These are phyloP conservation scores for Sphenodon punctatus DNA, from an alignment of 2,797 vertebrate genomes.

Conservation along the genomic window DNA sequence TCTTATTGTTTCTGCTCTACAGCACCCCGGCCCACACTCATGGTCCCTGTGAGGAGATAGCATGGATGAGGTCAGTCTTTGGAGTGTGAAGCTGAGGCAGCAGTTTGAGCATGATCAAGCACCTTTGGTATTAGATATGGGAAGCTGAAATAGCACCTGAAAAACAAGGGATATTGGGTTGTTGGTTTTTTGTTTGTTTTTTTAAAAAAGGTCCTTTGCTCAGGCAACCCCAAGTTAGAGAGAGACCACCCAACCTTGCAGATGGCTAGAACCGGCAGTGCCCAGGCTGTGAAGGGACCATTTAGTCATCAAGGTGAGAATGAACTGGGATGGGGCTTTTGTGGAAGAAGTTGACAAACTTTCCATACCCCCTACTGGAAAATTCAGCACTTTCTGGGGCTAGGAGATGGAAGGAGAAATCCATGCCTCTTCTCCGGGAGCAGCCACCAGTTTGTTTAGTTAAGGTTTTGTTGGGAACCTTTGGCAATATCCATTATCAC, in stretches of 20 bases:
- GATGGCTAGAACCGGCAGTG: not conserved
- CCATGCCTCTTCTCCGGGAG: not conserved
- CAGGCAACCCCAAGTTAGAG: not conserved
- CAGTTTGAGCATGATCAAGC: conserved; percentile 7
- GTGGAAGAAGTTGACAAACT: not conserved
- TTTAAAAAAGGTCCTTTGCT: not conserved
- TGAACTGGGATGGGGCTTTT: not conserved
- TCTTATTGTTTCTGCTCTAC: not conserved
- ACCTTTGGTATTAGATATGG: not conserved
- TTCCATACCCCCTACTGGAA: not conserved
- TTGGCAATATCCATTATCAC: not conserved
- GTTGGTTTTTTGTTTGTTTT: not conserved
- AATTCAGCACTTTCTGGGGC: too few species aligned
- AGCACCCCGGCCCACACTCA: not conserved
- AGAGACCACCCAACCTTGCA: not conserved
- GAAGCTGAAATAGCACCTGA: conserved; percentile 62
- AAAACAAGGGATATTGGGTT: not conserved
- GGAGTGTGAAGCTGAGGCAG: not conserved
- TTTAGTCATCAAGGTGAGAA: not conserved
- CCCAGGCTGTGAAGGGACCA: not conserved
- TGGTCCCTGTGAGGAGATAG: not conserved
- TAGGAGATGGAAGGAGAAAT: too few species aligned
- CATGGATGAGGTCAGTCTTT: not conserved
- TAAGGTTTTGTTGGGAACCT: not conserved
- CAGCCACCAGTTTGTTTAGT: not conserved